Percentiles rank a stretch among this genome's conserved stretches.
Evolutionary conservation across 2,888 invertebrate species (phyloP).

Genomic region (Drosophila differens): DNA sequence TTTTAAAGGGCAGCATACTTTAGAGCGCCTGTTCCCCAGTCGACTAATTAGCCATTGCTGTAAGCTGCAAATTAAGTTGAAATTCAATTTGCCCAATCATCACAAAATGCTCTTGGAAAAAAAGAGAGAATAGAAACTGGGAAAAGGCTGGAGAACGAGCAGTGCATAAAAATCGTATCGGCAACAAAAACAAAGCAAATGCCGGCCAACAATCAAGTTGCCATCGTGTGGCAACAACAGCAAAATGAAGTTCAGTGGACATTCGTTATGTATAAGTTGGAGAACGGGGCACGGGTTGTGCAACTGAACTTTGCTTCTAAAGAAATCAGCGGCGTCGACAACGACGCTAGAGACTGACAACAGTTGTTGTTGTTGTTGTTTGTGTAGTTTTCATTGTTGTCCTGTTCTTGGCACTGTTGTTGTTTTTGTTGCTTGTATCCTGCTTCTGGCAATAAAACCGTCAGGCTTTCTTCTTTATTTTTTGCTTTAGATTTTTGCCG

Average conservation of each 20-base stretch:
- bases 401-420: conserved; percentile 29
- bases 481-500: conserved; percentile 60
- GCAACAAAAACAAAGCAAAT: conserved; percentile 22
- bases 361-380: conserved; percentile 36
- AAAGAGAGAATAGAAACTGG: conserved; percentile 25
- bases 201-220: conserved; percentile 62
- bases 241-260: conserved; percentile 64
- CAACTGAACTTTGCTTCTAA: conserved; percentile 18
- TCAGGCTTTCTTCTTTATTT: conserved; percentile 19
- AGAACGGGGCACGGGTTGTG: neutral
- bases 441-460: conserved; percentile 74
- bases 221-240: conserved; percentile 64
- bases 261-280: conserved; percentile 34
- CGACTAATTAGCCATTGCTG: conserved; percentile 62
- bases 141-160: conserved; percentile 26
- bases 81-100: conserved; percentile 76
- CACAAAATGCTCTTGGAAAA: conserved; percentile 48
- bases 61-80: conserved; percentile 69
- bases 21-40: conserved; percentile 40
- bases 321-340: conserved; percentile 22
- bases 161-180: conserved; percentile 37
- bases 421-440: conserved; percentile 58
- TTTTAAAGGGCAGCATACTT: conserved; percentile 57
- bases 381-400: conserved; percentile 41
- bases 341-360: conserved; percentile 51